Base-by-base conservation (phyloP, 2,113 vertebrate species). In the Zeus faber region DNA sequence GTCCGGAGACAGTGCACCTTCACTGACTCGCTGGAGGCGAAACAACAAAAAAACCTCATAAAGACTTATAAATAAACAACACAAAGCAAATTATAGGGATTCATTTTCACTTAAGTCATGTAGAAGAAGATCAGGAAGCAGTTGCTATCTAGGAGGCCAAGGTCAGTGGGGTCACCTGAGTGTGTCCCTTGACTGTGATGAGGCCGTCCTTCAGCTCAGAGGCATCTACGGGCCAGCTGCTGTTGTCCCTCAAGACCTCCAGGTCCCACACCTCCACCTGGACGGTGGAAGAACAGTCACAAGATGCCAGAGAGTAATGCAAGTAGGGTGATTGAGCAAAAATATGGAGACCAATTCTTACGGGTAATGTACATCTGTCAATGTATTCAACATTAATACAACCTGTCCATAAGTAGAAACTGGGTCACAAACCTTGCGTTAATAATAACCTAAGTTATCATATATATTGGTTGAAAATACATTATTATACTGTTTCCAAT, bases 221-320 rank as follows among this genome's bases (percentile, higher is more conserved):
- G 20, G 85, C 92, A 47, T 94, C 89, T 39, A 94, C 71, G 0
- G 95, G 97, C 95, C 95, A 98, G 18, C 81, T 89, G 73, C 62
- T 83, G 79, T 76, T 94, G 0, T 89, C 77, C 63, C 91, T 87
- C 44, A 99, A 86, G n/a, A 96, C 89, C 24, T 98, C 97, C 68
- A 98, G 87, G 72, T 99, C 96, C 95, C 96, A 98, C 6, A 98
- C 95, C 61, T 99, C 97, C 54, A 95, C 95, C 97, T 99, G 68
- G n/a, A 81, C 58, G 56, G 52, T n/a, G n/a, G n/a, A n/a, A n/a
- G n/a, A n/a, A n/a, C n/a, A n/a, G n/a, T n/a, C n/a, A n/a, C n/a
- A n/a, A n/a, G n/a, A n/a, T n/a, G n/a, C n/a, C n/a, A n/a, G n/a
- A n/a, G n/a, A n/a, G n/a, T n/a, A n/a, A n/a, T n/a, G n/a, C n/a